Evolutionary conservation across 1,140 invertebrate genomes (phyloP), one percentile per base, ranked within the genome.

Genomic region (Carposina sasakii): DNA sequence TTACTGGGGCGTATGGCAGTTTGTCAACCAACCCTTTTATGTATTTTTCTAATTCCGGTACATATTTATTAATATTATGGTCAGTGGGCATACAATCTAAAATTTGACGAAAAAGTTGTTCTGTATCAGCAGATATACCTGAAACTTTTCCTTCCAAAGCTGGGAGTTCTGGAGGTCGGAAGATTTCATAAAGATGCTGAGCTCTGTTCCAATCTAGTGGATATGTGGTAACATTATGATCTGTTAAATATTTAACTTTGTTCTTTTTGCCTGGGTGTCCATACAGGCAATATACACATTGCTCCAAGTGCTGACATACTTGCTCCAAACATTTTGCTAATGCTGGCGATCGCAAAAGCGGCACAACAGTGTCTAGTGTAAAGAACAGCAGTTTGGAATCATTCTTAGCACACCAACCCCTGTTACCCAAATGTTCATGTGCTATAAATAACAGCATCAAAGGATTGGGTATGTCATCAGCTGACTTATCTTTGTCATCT

Each of bases 231-330:
- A 91, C 90, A 57, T 91, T 91, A 69, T 98, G 96, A 59, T 97
- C 94, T 39, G 90, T 88, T 2, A 97, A 82, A 79, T 95, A 89
- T 47, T 90, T 88, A 1, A 87, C 81, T 51, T 92, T 92, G 1
- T 86, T 90, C 67, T 91, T 93, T 74, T 92, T 95, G 52, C 89
- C 89, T 1, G 94, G 93, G 85, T 96, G 93, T 16, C 91, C 91
- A 76, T 94, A 98, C 1, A 98, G 81, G 76, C 96, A 98, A 72
- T 90, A 96, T 39, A 97, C 91, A 60, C 93, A 92, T 76, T 98
- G 96, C 63, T 97, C 95, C 48, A 97, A 83, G 45, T 92, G 90
- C 47, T 92, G 90, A 33, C 88, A 87, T 2, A 96, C 79, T 75
- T 88, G 88, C 56, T 90, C 86, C 60, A 86, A 76, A 41, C 86